Percentiles rank a stretch among this genome's conserved stretches.
Evolutionary conservation across 2,797 vertebrate genomes (phyloP).

Genomic region (Semaprochilodus insignis): DNA sequence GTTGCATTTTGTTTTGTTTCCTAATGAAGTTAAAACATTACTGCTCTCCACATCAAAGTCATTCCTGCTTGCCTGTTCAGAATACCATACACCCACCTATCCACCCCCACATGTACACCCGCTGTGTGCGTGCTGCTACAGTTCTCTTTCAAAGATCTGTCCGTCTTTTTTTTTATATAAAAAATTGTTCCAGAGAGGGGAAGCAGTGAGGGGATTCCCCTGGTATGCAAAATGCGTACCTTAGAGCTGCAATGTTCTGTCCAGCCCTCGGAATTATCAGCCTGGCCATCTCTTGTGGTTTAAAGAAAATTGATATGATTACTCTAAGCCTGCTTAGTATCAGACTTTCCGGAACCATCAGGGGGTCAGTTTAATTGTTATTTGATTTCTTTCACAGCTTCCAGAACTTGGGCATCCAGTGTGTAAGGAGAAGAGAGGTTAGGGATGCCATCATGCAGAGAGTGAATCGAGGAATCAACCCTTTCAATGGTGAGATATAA

Average conservation of each 20-base stretch:
- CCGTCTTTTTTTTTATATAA: constrained; percentile 37
- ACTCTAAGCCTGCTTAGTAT: constrained; percentile 15
- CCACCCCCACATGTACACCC: constrained; percentile 44
- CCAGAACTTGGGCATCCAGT: constrained; percentile 98
- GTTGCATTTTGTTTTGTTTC: constrained; percentile 29
- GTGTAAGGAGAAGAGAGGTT: constrained; percentile 94
- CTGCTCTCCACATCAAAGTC: constrained; percentile 45
- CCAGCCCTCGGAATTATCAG: constrained; percentile 22
- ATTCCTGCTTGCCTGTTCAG: constrained; percentile 41
- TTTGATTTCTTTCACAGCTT: constrained; percentile 80
- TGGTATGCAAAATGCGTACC: constrained; percentile 72
- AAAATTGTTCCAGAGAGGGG: constrained; percentile 63
- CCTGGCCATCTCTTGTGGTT: not conserved
- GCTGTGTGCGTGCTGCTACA: constrained; percentile 53
- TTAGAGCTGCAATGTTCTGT: constrained; percentile 58
- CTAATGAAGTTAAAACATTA: constrained; percentile 41
- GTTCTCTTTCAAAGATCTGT: constrained; percentile 46
- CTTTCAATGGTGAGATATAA: constrained; percentile 88
- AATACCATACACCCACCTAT: constrained; percentile 14
- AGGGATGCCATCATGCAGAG: constrained; percentile 92
- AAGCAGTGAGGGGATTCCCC: constrained; percentile 75
- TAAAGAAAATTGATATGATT: not conserved
- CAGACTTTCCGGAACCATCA: constrained; percentile 26
- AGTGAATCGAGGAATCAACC: constrained; percentile 90
- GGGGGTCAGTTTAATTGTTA: constrained; percentile 12